Base-by-base conservation (phyloP, 1,140 invertebrate genomes). In the Callitettix versicolor region DNA sequence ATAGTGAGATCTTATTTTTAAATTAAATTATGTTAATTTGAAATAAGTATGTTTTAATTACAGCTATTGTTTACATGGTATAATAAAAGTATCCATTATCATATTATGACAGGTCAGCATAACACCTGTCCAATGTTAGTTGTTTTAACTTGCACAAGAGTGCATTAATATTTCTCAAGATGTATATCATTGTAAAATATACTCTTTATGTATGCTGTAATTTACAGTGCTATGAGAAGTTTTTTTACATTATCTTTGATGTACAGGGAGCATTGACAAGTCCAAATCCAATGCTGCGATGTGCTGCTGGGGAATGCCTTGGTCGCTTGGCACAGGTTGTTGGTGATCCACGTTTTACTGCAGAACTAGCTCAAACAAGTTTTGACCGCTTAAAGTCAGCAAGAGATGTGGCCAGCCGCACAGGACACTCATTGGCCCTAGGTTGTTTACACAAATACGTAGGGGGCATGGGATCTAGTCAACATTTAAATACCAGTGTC, bases 401-500 rank as follows among this genome's bases (percentile, higher is more conserved):
- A 2, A 75, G 90, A 33, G 92, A 95, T 74, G 91, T 90, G 36
- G 84, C 86, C 2, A 89, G 84, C 55, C 72, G 91, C 53, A 95
- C 91, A 0, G 94, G 94, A 4, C 90, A 95, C 70, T 93, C 91
- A 1, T 78, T 98, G 57, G 91, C 94, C 0, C 75, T 98, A 6
- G 93, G 93, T 18, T 94, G 88, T 68, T 71, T 96, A 11, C 92
- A 96, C 73, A 79, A 88, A 52, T 92, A 94, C 70, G 84, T 87
- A 15, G 91, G 91, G 44, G 88, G 88, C 47, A 87, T 95, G 81
- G 90, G 90, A 11, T 91, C 88, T 21, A 88, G 87, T 55, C 89
- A 95, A 63, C 89, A 96, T 76, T 74, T 95, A 14, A 93, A 91
- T 64, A 93, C 89, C 5, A 91, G 87, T 68, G 88, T 98, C 56